Conservation (phyloP, 1,140 invertebrate genomes). For the Hyposmocoma kahamanoa region DNA sequence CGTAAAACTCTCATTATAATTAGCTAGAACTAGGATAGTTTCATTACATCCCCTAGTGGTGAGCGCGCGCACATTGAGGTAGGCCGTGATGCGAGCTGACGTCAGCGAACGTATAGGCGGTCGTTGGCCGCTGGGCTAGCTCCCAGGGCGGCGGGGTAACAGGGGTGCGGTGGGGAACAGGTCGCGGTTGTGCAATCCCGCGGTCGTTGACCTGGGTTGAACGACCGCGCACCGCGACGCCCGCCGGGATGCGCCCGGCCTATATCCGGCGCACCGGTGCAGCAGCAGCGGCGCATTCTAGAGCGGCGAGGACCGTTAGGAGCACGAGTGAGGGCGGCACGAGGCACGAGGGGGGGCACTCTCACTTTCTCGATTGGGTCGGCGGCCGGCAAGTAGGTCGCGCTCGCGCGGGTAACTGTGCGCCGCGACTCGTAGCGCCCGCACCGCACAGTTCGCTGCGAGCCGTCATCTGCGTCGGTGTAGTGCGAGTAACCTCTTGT, state of each 20-base stretch:
- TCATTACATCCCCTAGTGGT: constrained; percentile 49
- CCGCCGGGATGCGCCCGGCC: constrained; percentile 69
- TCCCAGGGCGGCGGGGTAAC: constrained; percentile 43
- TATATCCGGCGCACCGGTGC: constrained; percentile 70
- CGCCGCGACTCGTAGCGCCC: constrained; percentile 67
- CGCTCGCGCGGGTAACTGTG: constrained; percentile 73
- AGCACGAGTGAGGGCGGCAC: constrained; percentile 30
- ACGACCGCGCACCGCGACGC: constrained; percentile 60
- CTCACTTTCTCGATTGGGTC: constrained; percentile 79
- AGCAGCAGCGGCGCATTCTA: constrained; percentile 68
- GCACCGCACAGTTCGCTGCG: constrained; percentile 63
- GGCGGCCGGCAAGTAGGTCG: constrained; percentile 80
- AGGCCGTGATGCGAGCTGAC: constrained; percentile 63
- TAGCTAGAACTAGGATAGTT: no score
- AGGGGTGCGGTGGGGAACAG: constrained; percentile 25
- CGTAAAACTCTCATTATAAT: no score
- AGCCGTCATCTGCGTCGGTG: constrained; percentile 55
- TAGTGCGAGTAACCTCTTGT: constrained; percentile 31
- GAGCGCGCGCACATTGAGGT: constrained; percentile 70
- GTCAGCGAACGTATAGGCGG: constrained; percentile 53
- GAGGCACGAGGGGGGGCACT: constrained; percentile 63
- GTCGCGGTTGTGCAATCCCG: constrained; percentile 65
- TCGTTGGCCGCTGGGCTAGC: constrained; percentile 57
- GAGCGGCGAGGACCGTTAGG: constrained; percentile 68
- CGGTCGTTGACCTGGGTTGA: constrained; percentile 67